These are phyloP conservation scores for Synanthedon myopaeformis DNA, from an alignment of 2,888 invertebrate genomes.

Conservation along the genomic window DNA sequence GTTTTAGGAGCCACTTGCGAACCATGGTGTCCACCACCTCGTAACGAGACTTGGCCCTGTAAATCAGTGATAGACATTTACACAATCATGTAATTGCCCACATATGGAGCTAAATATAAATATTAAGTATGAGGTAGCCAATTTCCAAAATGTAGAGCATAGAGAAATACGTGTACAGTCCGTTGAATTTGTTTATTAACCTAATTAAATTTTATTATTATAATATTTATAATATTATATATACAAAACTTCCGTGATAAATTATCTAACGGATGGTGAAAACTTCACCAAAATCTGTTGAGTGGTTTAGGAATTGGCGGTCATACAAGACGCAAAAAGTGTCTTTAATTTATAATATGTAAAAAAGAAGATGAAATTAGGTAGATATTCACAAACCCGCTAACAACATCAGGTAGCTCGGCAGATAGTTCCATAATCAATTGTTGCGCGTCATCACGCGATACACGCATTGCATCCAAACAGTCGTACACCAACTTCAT, in stretches of 20 bases:
- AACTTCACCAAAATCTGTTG: too few relatives aligned
- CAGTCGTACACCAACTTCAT: constrained; percentile 45
- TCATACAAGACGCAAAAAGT: background rate
- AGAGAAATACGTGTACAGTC: background rate
- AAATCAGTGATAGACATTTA: background rate
- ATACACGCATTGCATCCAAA: constrained; percentile 44
- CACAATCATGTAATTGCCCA: too few relatives aligned
- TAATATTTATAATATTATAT: too few relatives aligned
- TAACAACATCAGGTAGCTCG: constrained; percentile 33
- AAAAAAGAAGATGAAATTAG: too few relatives aligned
- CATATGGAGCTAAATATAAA: too few relatives aligned
- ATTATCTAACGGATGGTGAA: too few relatives aligned
- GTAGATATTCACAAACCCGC: constrained; percentile 28
- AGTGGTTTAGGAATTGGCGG: too few relatives aligned
- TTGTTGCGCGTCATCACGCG: constrained; percentile 36
- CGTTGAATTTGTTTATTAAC: too few relatives aligned
- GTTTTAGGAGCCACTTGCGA: constrained; percentile 41
- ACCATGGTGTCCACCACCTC: constrained; percentile 45
- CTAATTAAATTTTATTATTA: too few relatives aligned
- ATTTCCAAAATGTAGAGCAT: background rate
- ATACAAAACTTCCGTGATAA: too few relatives aligned
- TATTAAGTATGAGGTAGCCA: too few relatives aligned
- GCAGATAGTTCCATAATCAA: constrained; percentile 37
- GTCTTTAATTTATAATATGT: too few relatives aligned
- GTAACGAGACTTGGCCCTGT: constrained; percentile 38